phyloP scores from a whole-genome alignment of 2,113 vertebrate genomes.

The Rissa tridactyla region DNA sequence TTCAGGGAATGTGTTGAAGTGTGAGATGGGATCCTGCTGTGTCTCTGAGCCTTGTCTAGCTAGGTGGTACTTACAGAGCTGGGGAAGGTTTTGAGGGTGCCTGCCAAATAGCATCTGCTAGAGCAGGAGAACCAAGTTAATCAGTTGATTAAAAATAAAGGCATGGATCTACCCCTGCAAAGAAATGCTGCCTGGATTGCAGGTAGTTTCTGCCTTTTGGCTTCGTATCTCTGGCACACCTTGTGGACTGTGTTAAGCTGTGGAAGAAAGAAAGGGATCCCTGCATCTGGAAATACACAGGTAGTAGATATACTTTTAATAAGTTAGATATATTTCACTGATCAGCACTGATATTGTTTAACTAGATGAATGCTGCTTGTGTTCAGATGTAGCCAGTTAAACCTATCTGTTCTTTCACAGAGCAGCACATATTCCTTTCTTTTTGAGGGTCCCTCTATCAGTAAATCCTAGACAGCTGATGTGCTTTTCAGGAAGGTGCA shows the following conservation, averaged over 20 bases:
- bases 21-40: conserved; percentile 46
- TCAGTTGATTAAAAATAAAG: conserved; percentile 38
- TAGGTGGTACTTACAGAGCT: conserved; percentile 10
- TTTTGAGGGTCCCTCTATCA: not conserved
- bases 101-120: conserved; percentile 14
- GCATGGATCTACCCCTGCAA: conserved; percentile 81
- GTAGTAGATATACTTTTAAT: conserved; percentile 71
- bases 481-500: not conserved
- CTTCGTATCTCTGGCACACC: conserved; percentile 80
- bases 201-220: conserved; percentile 84
- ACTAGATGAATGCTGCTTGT: not conserved
- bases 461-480: not conserved
- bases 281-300: conserved; percentile 73
- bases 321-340: not conserved
- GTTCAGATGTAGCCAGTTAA: not conserved
- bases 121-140: not conserved
- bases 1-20: conserved; percentile 60
- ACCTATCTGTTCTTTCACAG: not conserved
- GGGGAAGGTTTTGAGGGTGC: not conserved
- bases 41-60: not conserved
- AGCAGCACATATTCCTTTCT: not conserved
- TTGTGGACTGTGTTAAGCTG: conserved; percentile 79
- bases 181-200: conserved; percentile 87
- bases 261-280: conserved; percentile 73
- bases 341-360: not conserved